phyloP scores from a whole-genome alignment of 2,113 vertebrate species.

The Ageneiosus marmoratus region DNA sequence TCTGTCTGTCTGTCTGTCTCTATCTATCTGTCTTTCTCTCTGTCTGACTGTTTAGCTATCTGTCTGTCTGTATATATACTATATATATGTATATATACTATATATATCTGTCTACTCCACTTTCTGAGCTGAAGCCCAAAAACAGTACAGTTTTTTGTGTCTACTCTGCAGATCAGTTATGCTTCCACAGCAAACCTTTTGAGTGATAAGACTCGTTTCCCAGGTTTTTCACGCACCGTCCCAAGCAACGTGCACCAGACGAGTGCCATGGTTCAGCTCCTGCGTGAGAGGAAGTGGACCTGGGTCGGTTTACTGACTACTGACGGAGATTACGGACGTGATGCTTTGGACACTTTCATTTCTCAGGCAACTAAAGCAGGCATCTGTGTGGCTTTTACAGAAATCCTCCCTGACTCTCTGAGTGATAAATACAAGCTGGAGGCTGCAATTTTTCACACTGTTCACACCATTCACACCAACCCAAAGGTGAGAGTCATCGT shows the following conservation, averaged over 20 bases:
- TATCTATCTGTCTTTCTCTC: background rate
- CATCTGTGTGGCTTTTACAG: constrained; percentile 85
- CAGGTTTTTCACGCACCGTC: constrained; percentile 84
- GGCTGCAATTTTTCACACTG: constrained; percentile 61
- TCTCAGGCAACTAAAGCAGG: constrained; percentile 72
- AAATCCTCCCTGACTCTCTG: constrained; percentile 78
- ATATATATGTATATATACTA: too few species aligned
- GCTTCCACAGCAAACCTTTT: constrained; percentile 84
- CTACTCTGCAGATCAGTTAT: constrained; percentile 81
- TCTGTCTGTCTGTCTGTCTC: background rate
- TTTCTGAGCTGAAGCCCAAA: background rate
- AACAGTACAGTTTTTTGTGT: background rate
- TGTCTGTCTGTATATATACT: too few species aligned
- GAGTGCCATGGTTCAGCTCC: constrained; percentile 80
- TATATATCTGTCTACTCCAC: background rate
- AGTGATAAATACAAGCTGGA: constrained; percentile 63
- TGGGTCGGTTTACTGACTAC: constrained; percentile 84
- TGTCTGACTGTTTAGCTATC: too few species aligned
- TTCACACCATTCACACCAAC: constrained; percentile 74
- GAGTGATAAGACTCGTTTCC: constrained; percentile 86
- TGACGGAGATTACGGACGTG: constrained; percentile 83
- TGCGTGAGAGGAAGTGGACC: constrained; percentile 76
- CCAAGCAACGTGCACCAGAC: constrained; percentile 85
- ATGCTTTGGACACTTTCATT: constrained; percentile 78
- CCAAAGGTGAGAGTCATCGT: constrained; percentile 80